Conservation (phyloP, 2,797 vertebrate genomes). For the Allobates femoralis region DNA sequence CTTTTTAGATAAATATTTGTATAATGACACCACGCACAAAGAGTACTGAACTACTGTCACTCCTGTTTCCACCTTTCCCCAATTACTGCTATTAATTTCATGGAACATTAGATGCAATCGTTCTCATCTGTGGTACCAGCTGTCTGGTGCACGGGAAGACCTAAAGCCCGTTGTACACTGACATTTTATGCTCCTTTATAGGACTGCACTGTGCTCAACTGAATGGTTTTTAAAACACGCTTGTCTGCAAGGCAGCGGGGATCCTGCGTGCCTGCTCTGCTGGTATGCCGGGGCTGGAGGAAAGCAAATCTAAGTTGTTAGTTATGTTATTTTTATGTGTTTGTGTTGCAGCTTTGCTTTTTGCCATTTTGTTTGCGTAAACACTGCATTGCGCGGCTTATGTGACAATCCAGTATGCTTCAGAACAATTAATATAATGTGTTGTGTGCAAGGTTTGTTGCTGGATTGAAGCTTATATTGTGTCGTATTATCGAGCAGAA, state of each 20-base stretch:
- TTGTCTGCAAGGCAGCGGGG: constrained; percentile 48
- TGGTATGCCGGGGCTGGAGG: not conserved
- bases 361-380: not conserved
- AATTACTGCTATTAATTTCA: constrained; percentile 63
- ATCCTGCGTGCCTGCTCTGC: not conserved
- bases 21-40: constrained; percentile 29
- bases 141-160: constrained; percentile 53
- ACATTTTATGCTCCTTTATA: constrained; percentile 46
- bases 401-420: not conserved
- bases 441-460: not conserved
- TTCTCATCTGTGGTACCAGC: constrained; percentile 60
- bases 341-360: too few relatives aligned
- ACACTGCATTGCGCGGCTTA: not conserved
- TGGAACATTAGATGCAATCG: constrained; percentile 61
- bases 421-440: not conserved
- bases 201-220: constrained; percentile 37
- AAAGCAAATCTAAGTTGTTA: not conserved
- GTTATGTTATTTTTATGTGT: not conserved
- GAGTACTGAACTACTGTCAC: constrained; percentile 51
- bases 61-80: constrained; percentile 51
- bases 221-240: constrained; percentile 52
- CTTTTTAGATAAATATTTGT: constrained; percentile 39
- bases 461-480: too few relatives aligned
- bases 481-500: not conserved
- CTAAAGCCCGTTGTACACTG: constrained; percentile 52